Percentiles rank a stretch among this genome's conserved stretches.
Conservation (phyloP, 2,797 vertebrate genomes). For the Galago senegalensis region DNA sequence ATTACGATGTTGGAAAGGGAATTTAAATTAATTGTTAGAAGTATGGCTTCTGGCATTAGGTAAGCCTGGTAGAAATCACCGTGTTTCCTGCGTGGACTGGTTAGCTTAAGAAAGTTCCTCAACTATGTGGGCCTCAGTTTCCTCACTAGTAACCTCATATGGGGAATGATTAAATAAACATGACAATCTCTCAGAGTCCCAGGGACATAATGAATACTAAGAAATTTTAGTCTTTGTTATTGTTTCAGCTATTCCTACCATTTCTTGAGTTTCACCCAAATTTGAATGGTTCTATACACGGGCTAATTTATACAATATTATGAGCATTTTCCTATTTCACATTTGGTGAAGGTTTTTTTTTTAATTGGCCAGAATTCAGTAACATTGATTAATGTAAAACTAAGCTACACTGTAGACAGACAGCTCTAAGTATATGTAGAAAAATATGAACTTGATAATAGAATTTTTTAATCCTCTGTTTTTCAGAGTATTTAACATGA, state of each 20-base stretch:
- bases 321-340: neutral
- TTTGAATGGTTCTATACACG: neutral
- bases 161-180: neutral
- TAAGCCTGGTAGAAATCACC: neutral
- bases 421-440: neutral
- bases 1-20: neutral
- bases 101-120: neutral
- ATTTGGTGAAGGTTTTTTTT: neutral
- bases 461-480: neutral
- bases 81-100: neutral
- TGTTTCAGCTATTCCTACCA: neutral
- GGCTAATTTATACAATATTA: neutral
- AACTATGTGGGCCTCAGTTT: neutral
- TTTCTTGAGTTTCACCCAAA: neutral
- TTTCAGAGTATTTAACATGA: neutral
- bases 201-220: neutral
- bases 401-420: neutral
- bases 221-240: neutral
- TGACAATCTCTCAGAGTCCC: neutral
- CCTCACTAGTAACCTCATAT: neutral
- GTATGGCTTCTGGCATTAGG: neutral
- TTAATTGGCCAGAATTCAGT: neutral
- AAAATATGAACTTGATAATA: neutral
- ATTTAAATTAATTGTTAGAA: constrained; percentile 16
- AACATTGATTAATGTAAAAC: neutral